phyloP scores from a whole-genome alignment of 2,797 vertebrate genomes.

The Semaprochilodus insignis region DNA sequence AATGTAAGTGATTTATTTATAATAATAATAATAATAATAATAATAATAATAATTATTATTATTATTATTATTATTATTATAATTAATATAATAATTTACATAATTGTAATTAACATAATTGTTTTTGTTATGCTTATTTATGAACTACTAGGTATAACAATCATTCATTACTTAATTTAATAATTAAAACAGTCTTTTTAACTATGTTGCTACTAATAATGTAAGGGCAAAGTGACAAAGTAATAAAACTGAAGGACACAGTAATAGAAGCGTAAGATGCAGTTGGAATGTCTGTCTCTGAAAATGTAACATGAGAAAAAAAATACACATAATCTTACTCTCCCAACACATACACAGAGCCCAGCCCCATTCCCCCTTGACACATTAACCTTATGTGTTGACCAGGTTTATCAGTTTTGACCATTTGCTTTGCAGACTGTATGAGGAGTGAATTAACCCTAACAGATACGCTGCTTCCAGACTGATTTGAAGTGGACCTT shows the following conservation, averaged over 20 bases:
- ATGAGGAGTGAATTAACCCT: not conserved
- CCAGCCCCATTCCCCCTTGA: not conserved
- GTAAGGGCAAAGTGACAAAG: not conserved
- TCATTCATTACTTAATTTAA: not conserved
- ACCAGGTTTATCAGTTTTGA: not conserved
- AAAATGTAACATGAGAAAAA: conserved; percentile 2
- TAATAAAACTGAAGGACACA: not conserved
- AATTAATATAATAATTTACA: too few relatives aligned
- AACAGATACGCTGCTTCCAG: not conserved
- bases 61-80: too few relatives aligned
- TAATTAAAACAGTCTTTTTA: not conserved
- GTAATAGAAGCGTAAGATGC: not conserved
- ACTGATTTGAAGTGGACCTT: conserved; percentile 22
- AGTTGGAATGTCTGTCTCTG: not conserved
- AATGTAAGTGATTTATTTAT: not conserved
- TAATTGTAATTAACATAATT: too few relatives aligned
- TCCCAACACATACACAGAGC: not conserved
- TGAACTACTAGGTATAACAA: not conserved
- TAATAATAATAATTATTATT: too few relatives aligned
- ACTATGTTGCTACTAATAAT: not conserved
- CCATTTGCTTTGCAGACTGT: too few relatives aligned
- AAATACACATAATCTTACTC: not conserved
- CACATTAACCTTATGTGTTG: not conserved
- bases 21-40: not conserved
- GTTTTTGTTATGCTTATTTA: too few relatives aligned